Base-by-base conservation (phyloP, 1,140 invertebrate genomes). In the Cecropterus lyciades region DNA sequence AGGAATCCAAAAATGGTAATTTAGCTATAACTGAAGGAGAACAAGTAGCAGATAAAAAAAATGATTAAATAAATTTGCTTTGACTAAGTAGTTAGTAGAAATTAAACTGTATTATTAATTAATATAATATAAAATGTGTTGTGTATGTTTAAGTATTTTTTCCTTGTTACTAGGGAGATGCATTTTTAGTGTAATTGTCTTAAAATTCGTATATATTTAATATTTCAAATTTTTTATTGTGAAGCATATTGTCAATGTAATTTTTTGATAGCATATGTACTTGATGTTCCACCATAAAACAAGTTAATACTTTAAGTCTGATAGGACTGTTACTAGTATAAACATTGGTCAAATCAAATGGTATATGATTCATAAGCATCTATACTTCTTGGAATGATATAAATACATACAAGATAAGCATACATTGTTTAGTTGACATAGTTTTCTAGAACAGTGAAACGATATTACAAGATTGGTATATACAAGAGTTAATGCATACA, bases 21-120 rank as follows among this genome's bases (percentile, higher is more conserved):
- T 72, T 84, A 24, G 82, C 88, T 16, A 84, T 91, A 20, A 81
- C 80, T 37, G 85, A 83, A 69, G 56, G 72, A 55, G 78, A 80
- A 70, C 73, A 86, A 71, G 53, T 66, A 43, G 68, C 72, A 48
- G 86, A 92, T 73, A 92, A 92, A 72, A 93, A 93, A 73, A 91
- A 92, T 84, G 87, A 92, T 84, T 92, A 92, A 80, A 57, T 3
- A 51, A 60, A 62, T 53, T 64, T 40, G 70, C 59, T 70, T 74
- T 57, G 37, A 43, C 24, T 53, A 52, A 30, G 51, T 66, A 67
- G 48, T 43, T n/a, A 60, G 24, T 60, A 52, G 14, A 59, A 57
- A 40, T 24, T 62, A 17, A n/a, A 37, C 24, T 37, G 27, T 53
- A 53, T 53, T 30, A 30, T 51, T 5, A n/a, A 24, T 20, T 49